These are phyloP conservation scores for Xenopus petersii DNA, from an alignment of 2,797 vertebrate species.

Conservation along the genomic window DNA sequence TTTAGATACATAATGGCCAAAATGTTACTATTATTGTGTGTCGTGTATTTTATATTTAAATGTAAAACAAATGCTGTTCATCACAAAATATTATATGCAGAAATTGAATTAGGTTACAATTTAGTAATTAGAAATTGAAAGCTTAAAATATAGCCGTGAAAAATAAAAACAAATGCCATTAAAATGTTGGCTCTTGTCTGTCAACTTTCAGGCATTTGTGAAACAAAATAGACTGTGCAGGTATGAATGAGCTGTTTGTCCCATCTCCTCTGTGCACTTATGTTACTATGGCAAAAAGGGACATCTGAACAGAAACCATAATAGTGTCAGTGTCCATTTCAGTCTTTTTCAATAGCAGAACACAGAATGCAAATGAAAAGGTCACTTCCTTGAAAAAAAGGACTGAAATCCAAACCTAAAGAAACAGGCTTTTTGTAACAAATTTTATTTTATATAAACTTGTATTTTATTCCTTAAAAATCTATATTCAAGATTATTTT, in stretches of 20 bases:
- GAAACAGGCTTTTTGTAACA: too few species aligned
- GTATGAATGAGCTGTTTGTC: conserved; percentile 20
- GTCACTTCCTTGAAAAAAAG: conserved; percentile 11
- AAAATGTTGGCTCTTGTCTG: neutral
- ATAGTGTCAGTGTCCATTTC: conserved; percentile 16
- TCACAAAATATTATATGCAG: too few species aligned
- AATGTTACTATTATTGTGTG: too few species aligned
- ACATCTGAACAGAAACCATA: conserved; percentile 20
- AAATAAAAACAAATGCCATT: conserved; percentile 1
- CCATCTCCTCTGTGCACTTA: conserved; percentile 5
- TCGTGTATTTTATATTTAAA: too few species aligned
- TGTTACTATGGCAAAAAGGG: conserved; percentile 22
- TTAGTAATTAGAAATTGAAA: too few species aligned
- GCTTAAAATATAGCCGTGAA: too few species aligned
- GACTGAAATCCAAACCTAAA: conserved; percentile 22
- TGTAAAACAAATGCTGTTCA: too few species aligned
- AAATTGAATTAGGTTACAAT: too few species aligned
- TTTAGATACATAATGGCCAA: too few species aligned
- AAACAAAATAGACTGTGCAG: neutral
- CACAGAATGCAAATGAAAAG: neutral
- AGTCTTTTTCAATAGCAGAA: conserved; percentile 12
- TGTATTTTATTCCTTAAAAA: too few species aligned
- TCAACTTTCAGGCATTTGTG: neutral
- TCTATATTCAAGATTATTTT: too few species aligned
- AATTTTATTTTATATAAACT: too few species aligned